These are phyloP conservation scores for Arvicanthis niloticus DNA, from an alignment of 2,113 vertebrate species.

Conservation along the genomic window DNA sequence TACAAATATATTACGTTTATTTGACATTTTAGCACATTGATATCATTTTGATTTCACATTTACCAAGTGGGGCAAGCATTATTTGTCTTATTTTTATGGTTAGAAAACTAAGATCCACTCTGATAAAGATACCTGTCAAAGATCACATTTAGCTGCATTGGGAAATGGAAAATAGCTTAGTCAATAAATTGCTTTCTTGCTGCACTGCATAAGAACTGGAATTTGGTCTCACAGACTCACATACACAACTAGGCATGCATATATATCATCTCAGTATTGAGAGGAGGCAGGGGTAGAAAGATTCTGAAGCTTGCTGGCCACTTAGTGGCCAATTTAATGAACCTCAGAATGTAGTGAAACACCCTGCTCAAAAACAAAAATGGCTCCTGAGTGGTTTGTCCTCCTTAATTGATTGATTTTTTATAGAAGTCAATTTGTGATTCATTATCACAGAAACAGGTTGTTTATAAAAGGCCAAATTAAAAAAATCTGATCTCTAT, in stretches of 20 bases:
- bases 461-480: neutral
- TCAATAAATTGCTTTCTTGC: neutral
- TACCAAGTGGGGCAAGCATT: neutral
- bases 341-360: neutral
- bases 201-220: neutral
- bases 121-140: neutral
- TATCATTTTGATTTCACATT: neutral
- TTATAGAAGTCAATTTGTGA: neutral
- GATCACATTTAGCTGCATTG: neutral
- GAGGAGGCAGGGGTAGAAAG: neutral
- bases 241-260: neutral
- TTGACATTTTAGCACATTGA: neutral
- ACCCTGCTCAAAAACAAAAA: neutral
- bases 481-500: neutral
- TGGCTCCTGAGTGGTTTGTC: neutral
- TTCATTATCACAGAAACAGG: neutral
- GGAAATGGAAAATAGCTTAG: neutral
- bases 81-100: neutral
- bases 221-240: neutral
- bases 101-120: neutral
- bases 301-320: neutral
- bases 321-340: neutral
- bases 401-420: neutral
- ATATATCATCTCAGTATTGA: too few relatives aligned
- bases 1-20: neutral